Evolutionary conservation across 2,888 invertebrate genomes (phyloP), one percentile per base, ranked within the genome.

Genomic region (Phytoseiulus persimilis): DNA sequence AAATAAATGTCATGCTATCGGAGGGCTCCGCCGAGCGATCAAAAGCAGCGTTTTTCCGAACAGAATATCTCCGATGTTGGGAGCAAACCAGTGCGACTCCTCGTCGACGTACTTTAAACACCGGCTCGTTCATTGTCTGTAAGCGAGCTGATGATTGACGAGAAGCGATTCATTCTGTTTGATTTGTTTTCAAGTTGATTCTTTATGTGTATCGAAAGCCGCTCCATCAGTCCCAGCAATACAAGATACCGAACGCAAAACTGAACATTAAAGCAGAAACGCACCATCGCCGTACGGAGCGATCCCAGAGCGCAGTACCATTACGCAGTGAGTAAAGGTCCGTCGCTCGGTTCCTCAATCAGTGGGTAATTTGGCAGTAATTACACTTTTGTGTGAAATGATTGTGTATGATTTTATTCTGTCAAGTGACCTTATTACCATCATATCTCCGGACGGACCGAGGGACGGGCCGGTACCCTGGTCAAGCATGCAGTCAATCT

Each of bases 351-450:
- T 65, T 65, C 65, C 65, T 65, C 65, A 65, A 65, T 65, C 65
- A 65, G 65, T 28, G 65, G 65, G 65, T 65, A 65, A 65, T 65
- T 65, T 65, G 18, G 65, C 65, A 65, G 18, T 65, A 65, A 65
- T 65, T 65, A 65, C 65, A 65, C 65, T 65, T 65, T 65, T 65
- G 65, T 65, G 65, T 65, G 65, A 65, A 65, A 65, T 65, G 65
- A 65, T 65, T 65, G 65, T 65, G 65, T 65, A 65, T 65, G 65
- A 65, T 65, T 65, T 65, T 65, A 65, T 65, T 65, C 65, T 65
- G 65, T 65, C 65, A 65, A 65, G 65, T 65, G 65, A 65, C 65
- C 65, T 65, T 28, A 65, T 65, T 65, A 65, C 65, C 65, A 28
- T 1, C 65, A 65, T 65, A 65, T 65, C 14, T 65, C 65, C 11